Conservation (phyloP, 2,113 vertebrate species). For the Rhabdomys dilectus region DNA sequence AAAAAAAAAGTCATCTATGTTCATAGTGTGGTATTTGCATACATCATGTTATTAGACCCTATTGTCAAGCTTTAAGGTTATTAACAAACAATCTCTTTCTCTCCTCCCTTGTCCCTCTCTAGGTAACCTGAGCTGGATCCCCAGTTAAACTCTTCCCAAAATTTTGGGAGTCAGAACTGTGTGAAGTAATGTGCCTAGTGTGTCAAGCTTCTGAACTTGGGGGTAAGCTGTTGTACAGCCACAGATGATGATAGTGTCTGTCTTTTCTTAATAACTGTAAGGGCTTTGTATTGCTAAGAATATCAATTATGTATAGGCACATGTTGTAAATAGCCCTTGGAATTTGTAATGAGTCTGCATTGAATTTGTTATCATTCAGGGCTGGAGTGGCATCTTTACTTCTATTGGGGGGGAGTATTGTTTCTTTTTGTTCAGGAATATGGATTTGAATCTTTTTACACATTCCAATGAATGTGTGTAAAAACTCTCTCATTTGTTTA, state of each 20-base stretch:
- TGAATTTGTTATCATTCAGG: constrained; percentile 53
- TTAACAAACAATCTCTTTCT: neutral
- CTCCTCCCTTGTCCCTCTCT: neutral
- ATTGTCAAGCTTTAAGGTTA: neutral
- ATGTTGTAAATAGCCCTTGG: constrained; percentile 7
- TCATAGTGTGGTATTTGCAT: neutral
- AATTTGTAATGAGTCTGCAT: constrained; percentile 21
- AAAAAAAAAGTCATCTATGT: neutral
- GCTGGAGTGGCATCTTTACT: neutral
- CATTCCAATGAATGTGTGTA: neutral
- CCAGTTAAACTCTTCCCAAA: neutral
- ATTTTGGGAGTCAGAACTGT: neutral
- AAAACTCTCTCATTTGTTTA: neutral
- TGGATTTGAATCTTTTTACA: neutral
- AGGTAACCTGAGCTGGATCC: neutral
- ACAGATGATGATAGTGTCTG: neutral
- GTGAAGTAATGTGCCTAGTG: neutral
- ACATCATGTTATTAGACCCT: neutral
- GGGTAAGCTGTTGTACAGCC: neutral
- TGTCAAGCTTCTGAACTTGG: neutral
- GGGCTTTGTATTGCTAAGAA: constrained; percentile 50
- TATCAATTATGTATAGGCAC: constrained; percentile 26
- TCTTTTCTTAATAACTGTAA: constrained; percentile 25
- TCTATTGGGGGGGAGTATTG: neutral
- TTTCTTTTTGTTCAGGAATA: neutral